Evolutionary conservation across 2,797 vertebrate species (phyloP), one percentile per base, ranked within the genome.

Genomic region (Adrianichthys oophorus): DNA sequence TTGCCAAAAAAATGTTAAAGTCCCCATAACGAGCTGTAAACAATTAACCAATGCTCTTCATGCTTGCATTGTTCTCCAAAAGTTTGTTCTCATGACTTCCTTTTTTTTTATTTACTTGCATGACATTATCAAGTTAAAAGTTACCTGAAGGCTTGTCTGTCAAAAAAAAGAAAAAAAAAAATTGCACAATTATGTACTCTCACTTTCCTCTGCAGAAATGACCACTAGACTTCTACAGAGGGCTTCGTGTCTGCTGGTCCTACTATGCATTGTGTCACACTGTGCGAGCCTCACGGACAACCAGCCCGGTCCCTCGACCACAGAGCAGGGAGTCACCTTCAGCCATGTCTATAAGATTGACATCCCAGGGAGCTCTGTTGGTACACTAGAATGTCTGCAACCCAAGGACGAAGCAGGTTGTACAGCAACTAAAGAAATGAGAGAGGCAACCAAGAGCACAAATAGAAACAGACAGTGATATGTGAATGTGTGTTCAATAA

Each of bases 341-440:
- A 95, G 93, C 79, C 94, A 96, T 13, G 89, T 94, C 69, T 97
- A 95, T 74, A 95, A 92, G 76, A 92, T 92, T 1, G 93, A 93
- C 2, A 41, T 93, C 59, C 88, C 92, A 0, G 85, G 83, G 2
- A 87, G 85, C 1, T 83, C 91, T 8, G 76, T 87, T 72, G 92
- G 94, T 70, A 92, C 92, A 65, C 68, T 93, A 0, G 87, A 93
- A 59, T 64, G 51, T 0, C 62, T 83, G 46, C 73, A 90, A 10
- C 67, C 67, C 14, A 72, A 84, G 21, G 89, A 90, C 0, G 63
- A 84, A 16, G 79, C 80, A 60, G 84, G 84, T 41, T 62, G 68
- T n/a, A 70, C 15, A 78, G 67, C 8, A 49, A 65, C 41, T 41
- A 4, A 48, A 5, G 61, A 0, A 26, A 6, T 1, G 4, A 32